These are phyloP conservation scores for Schizotus pectinicornis DNA, from an alignment of 2,888 invertebrate species.

Conservation along the genomic window DNA sequence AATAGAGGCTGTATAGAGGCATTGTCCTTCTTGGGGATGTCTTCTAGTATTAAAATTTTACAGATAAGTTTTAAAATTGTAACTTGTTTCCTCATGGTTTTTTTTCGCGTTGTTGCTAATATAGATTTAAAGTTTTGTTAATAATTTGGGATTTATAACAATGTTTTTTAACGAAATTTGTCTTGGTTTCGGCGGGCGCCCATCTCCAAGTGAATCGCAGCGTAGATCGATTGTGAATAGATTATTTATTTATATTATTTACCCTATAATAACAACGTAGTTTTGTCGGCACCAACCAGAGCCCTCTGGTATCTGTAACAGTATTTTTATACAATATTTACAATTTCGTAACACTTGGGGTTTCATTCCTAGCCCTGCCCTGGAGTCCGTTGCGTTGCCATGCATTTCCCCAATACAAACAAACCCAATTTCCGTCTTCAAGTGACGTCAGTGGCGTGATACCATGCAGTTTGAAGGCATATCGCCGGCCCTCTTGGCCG, in stretches of 20 bases:
- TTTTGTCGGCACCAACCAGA: too few relatives aligned
- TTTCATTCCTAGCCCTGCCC: background rate
- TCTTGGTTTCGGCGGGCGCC: background rate
- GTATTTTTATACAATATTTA: too few relatives aligned
- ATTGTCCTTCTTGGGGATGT: too few relatives aligned
- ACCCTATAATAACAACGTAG: too few relatives aligned
- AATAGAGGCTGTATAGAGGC: too few relatives aligned
- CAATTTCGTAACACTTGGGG: background rate
- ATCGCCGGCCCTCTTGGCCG: slow-evolving; percentile 3
- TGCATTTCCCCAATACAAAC: slow-evolving; percentile 10
- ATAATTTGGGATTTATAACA: too few relatives aligned
- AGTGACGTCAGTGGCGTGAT: background rate
- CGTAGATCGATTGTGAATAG: background rate
- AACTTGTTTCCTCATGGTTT: too few relatives aligned
- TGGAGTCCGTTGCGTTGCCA: slow-evolving; percentile 7
- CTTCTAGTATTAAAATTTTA: too few relatives aligned
- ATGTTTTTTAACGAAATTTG: background rate
- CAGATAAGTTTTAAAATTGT: too few relatives aligned
- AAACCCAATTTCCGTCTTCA: background rate
- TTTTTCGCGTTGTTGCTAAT: too few relatives aligned
- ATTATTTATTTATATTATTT: background rate
- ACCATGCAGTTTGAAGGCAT: slow-evolving; percentile 9
- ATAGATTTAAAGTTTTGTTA: too few relatives aligned
- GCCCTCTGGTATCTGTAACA: too few relatives aligned
- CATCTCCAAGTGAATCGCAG: background rate